These are phyloP conservation scores for Tricholaema leucomelas DNA, from an alignment of 2,113 vertebrate genomes.

Conservation along the genomic window DNA sequence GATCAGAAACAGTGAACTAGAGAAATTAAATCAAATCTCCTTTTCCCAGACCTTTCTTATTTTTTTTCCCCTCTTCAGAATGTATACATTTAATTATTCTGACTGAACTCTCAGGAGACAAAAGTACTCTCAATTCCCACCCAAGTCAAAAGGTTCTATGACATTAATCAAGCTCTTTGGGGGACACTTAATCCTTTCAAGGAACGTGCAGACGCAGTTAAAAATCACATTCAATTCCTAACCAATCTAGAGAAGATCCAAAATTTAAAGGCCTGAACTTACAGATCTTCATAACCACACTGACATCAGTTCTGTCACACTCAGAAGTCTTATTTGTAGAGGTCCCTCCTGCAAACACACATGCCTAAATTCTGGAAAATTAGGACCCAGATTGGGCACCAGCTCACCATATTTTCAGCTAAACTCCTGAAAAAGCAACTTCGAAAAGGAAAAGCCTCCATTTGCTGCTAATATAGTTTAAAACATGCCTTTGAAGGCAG, in stretches of 20 bases:
- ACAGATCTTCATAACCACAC: not conserved
- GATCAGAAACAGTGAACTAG: not conserved
- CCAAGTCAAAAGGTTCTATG: not conserved
- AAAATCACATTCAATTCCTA: not conserved
- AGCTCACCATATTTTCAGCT: not conserved
- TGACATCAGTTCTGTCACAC: not conserved
- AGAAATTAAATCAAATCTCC: not conserved
- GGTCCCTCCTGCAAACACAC: not conserved
- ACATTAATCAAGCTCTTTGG: not conserved
- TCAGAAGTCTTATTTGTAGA: not conserved
- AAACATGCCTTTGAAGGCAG: not conserved
- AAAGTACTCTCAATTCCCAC: not conserved
- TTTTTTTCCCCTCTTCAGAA: fast-evolving
- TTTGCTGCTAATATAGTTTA: not conserved
- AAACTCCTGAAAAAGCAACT: not conserved
- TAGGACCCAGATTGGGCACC: not conserved
- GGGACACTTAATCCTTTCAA: not conserved
- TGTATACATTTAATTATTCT: not conserved
- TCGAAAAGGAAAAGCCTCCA: not conserved
- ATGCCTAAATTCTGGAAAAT: not conserved
- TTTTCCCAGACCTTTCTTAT: not conserved
- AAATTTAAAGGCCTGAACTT: not conserved
- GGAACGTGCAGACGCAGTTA: not conserved
- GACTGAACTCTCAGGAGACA: not conserved
- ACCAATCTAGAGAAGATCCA: not conserved